Evolutionary conservation across 2,797 vertebrate genomes (phyloP), one percentile per base, ranked within the genome.

Genomic region (Leptatherina wallacei): DNA sequence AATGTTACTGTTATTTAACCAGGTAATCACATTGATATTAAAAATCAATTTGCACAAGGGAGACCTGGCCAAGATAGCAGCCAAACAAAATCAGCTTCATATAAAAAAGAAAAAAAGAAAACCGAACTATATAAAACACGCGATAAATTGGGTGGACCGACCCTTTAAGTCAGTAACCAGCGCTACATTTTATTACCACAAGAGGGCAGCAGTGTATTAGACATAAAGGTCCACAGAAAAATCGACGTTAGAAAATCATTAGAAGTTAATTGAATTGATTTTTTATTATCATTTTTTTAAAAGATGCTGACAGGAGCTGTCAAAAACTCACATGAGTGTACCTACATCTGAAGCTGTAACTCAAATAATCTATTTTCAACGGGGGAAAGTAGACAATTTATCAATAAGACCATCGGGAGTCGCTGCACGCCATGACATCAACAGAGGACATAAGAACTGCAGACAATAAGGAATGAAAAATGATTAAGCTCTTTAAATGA

Each of bases 191-290:
- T 24, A 0, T 0, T 0, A 22, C 86, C 92, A 69, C 29, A 35
- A 82, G 93, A 71, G 75, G 89, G 87, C 82, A 27, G 38, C 18
- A 82, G 55, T 61, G 16, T 0, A 62, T 81, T 49, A 80, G 12
- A 35, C 8, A 74, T 51, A 13, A 44, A 10, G 7, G 0, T 14
- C 14, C 40, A 0, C 1, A 12, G 3, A 24, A 7, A 54, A 4
- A 42, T 42, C 4, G 14, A 42, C 4, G 18, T 29, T 14, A 2
- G 16, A 65, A 59, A 8, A n/a, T 14, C 0, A 22, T 10, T 16
- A 2, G 1, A 44, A 51, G 60, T 42, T 18, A 42, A 16, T 13
- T 12, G 10, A 27, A 1, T 35, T 49, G 0, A 12, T 49, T 6
- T 3, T 49, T 1, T n/a, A n/a, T n/a, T n/a, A n/a, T n/a, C n/a